Conservation (phyloP, 2,797 vertebrate species). For the Echeneis naucrates region DNA sequence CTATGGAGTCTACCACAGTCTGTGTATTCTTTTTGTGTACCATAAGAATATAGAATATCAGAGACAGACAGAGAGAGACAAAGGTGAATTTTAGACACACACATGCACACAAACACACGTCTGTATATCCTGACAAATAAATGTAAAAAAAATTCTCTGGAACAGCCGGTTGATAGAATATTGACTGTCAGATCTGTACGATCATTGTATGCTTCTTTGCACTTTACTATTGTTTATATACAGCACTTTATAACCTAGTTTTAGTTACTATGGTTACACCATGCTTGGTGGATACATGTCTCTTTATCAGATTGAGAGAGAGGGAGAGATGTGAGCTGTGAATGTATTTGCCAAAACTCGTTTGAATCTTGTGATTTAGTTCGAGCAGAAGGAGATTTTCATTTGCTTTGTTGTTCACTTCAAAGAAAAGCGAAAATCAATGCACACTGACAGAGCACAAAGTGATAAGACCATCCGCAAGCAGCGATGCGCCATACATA, state of each 20-base stretch:
- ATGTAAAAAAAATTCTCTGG: background rate
- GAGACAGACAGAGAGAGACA: conserved; percentile 4
- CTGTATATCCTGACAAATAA: background rate
- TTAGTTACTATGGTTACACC: conserved; percentile 73
- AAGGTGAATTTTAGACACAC: background rate
- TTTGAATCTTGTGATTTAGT: conserved; percentile 21
- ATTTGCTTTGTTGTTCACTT: conserved; percentile 10
- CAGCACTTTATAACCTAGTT: conserved; percentile 69
- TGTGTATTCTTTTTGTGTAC: background rate
- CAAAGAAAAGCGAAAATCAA: conserved; percentile 9
- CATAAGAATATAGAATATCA: background rate
- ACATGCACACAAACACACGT: background rate
- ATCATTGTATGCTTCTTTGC: conserved; percentile 3
- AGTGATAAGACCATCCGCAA: background rate
- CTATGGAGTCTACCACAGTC: background rate
- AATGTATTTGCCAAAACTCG: conserved; percentile 17
- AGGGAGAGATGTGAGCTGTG: background rate
- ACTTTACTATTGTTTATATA: conserved; percentile 61
- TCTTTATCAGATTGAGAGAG: conserved; percentile 10
- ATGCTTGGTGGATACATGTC: conserved; percentile 31
- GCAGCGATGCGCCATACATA: background rate
- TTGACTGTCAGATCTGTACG: conserved; percentile 3
- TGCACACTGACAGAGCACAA: background rate
- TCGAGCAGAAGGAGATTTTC: conserved; percentile 28
- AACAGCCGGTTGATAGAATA: conserved; percentile 26